Percentiles rank a stretch among this genome's conserved stretches.
Conservation (phyloP, 53 echinoderm and acorn worm genomes). For the Temnopleurus reevesii region DNA sequence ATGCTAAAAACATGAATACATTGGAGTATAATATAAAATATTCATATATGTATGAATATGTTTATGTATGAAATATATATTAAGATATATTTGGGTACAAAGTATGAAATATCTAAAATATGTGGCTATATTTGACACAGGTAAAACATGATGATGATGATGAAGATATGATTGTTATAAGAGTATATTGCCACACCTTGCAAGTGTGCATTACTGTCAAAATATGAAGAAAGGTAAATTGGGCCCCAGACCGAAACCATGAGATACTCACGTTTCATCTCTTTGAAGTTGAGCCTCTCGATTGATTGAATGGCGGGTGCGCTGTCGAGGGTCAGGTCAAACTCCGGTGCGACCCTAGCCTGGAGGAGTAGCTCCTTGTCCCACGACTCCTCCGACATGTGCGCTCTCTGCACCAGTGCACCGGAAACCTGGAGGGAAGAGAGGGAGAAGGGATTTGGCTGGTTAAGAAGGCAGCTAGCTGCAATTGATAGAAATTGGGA, state of each 20-base stretch:
- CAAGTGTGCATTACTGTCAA: background rate
- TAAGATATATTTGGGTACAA: too few species aligned
- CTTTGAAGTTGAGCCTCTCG: slow-evolving; percentile 92
- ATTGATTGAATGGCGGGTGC: slow-evolving; percentile 85
- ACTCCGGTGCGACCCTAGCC: slow-evolving; percentile 88
- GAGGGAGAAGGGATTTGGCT: background rate
- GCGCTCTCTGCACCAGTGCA: slow-evolving; percentile 74
- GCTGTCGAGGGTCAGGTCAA: slow-evolving; percentile 96
- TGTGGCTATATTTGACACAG: too few species aligned
- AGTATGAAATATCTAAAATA: background rate
- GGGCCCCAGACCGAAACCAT: background rate
- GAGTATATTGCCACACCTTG: background rate
- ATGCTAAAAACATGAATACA: too few species aligned
- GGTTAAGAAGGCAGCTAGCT: too few species aligned
- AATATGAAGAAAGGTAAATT: background rate
- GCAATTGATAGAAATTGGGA: too few species aligned
- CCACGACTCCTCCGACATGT: slow-evolving; percentile 90
- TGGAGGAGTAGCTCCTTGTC: slow-evolving; percentile 98
- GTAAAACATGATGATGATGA: too few species aligned
- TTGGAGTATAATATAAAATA: too few species aligned
- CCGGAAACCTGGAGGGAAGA: background rate
- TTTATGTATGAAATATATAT: background rate
- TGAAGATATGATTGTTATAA: too few species aligned
- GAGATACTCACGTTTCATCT: slow-evolving; percentile 92
- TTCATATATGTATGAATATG: background rate